Evolutionary conservation across 1,140 invertebrate species (phyloP), one percentile per base, ranked within the genome.

Genomic region (Grapholita molesta): DNA sequence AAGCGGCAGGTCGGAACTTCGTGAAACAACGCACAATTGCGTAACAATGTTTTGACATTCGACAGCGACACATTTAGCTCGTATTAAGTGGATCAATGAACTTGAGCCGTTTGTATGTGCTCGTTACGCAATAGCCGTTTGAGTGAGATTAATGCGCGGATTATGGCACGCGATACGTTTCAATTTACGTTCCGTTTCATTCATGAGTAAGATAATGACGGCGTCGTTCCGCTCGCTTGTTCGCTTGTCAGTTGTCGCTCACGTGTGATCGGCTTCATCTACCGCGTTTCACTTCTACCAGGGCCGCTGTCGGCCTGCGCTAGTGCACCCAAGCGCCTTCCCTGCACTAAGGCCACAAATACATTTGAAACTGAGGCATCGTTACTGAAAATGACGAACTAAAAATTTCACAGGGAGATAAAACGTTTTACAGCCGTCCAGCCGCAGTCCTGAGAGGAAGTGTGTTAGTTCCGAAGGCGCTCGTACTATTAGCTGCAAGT

Each of bases 161-260:
- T 90, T 91, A 90, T 89, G 83, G 86, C 89, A 91, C 88, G 88
- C 89, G 87, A 91, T 90, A 89, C 86, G 85, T 89, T 90, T 86
- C 88, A 84, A 91, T 90, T 88, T 89, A 88, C 88, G 88, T 89
- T 90, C 83, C 79, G 86, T 87, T 91, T 88, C 89, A 91, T 91
- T 91, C 88, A 89, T 85, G 82, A 82, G 71, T 78, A 83, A 88
- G 88, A 90, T 91, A 89, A 90, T 89, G 84, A 84, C 84, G 82
- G 78, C 74, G 84, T 79, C 82, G 86, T 85, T 89, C 85, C 83
- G 82, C 80, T 78, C 71, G 78, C 86, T 87, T 86, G 81, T 77
- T 78, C 77, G 76, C 71, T 72, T 75, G 75, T 70, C 73, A 68
- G 53, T 74, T 71, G 78, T 73, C 70, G 70, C 71, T 75, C 75